phyloP scores from a whole-genome alignment of 1,140 invertebrate genomes.

The Lepidurus apus region DNA sequence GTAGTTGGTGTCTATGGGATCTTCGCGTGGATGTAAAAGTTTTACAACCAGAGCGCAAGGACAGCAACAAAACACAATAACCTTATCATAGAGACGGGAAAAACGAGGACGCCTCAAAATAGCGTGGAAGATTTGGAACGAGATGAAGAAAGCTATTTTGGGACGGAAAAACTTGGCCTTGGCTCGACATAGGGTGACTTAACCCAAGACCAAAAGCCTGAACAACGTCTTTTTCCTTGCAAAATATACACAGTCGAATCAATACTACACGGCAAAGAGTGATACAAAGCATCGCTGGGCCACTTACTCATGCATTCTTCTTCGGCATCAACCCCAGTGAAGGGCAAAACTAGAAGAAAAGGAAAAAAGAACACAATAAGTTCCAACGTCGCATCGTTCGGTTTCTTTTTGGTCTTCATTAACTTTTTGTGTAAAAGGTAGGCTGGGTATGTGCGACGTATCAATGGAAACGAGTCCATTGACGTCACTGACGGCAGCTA shows the following conservation, averaged over 20 bases:
- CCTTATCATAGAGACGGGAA: neutral
- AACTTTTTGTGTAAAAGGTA: too few relatives aligned
- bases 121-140: neutral
- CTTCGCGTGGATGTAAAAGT: too few relatives aligned
- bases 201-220: neutral
- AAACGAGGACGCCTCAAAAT: neutral
- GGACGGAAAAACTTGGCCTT: neutral
- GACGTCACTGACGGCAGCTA: too few relatives aligned
- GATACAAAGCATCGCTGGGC: neutral
- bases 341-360: neutral
- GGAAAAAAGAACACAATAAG: neutral
- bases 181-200: neutral
- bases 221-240: neutral
- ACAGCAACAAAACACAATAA: neutral
- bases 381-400: neutral
- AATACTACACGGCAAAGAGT: neutral
- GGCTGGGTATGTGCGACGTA: too few relatives aligned
- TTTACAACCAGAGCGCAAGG: too few relatives aligned
- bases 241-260: neutral
- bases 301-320: slow-evolving; percentile 18
- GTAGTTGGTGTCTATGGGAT: neutral
- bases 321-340: neutral
- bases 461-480: too few relatives aligned
- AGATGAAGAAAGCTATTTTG: neutral
- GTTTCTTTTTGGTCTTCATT: too few relatives aligned